A percentile compares a stretch with the other conserved stretches of the same genome.
Conservation (phyloP, 2,113 vertebrate species). For the Eublepharis macularius region DNA sequence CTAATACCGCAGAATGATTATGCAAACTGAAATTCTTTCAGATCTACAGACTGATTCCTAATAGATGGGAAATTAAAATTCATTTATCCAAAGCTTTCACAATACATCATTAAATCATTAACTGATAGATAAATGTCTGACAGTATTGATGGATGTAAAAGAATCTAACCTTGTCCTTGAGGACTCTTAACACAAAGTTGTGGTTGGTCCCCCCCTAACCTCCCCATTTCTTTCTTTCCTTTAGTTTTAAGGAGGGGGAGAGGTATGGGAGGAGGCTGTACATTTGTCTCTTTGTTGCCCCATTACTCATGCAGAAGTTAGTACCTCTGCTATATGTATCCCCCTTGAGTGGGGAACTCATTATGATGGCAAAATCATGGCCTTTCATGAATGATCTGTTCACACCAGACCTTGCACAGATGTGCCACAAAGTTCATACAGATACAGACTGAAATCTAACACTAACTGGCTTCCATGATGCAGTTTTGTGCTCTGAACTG, state of each 20-base stretch:
- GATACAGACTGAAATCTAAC: background rate
- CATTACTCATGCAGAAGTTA: background rate
- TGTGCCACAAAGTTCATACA: background rate
- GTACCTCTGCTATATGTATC: background rate
- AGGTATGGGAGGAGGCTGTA: background rate
- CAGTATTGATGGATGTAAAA: background rate
- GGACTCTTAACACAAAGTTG: background rate
- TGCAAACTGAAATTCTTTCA: background rate
- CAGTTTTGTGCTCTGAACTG: background rate
- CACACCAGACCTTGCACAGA: background rate
- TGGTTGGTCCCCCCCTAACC: background rate
- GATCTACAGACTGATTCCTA: too few relatives aligned
- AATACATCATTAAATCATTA: background rate
- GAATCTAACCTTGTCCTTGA: background rate
- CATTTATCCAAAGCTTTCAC: background rate
- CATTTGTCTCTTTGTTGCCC: background rate
- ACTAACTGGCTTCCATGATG: background rate
- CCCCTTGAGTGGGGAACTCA: background rate
- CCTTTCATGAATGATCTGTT: background rate
- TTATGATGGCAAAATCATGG: background rate
- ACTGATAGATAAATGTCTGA: background rate
- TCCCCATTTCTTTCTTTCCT: background rate
- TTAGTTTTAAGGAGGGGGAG: background rate
- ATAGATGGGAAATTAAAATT: background rate
- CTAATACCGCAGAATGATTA: background rate